Evolutionary conservation across 2,888 invertebrate species (phyloP), one percentile per base, ranked within the genome.

Genomic region (Notodonta ziczac): DNA sequence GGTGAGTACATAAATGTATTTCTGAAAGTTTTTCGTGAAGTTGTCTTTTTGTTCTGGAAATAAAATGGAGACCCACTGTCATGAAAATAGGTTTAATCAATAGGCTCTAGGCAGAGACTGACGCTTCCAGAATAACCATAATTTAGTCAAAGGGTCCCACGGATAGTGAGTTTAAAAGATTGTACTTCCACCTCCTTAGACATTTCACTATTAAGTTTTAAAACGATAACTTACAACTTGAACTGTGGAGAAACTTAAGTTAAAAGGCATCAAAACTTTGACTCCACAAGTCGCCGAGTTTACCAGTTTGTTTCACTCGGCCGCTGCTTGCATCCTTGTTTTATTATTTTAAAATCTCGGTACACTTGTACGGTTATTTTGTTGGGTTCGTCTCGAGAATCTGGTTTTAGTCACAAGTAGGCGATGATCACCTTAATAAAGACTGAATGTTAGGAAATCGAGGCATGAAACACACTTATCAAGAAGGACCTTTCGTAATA

Each of bases 1-100:
- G 84, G 88, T 88, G 9, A 56, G 69, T 56, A 12, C 0, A 40
- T 6, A 44, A 1, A 12, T 12, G 1, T 24, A 24, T 24, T 24
- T 1, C 2, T 24, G 2, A 24, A 24, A 24, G 24, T 24, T 24
- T 24, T 24, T 1, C 24, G 24, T 44, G 44, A 44, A 44, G 24
- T 24, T 24, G 24, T 24, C 24, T 24, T 24, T 2, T 24, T 24
- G 24, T 4, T 35, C 35, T 35, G 35, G 7, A 35, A 35, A 35
- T 5, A 35, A 35, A 35, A 35, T 35, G 35, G 35, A n/a, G n/a
- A n/a, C n/a, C n/a, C n/a, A n/a, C n/a, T n/a, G n/a, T n/a, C n/a
- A n/a, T n/a, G n/a, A n/a, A n/a, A n/a, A n/a, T n/a, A n/a, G n/a
- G n/a, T n/a, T n/a, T n/a, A n/a, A n/a, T n/a, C n/a, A n/a, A n/a